Conservation (phyloP, 30 jellyfish, hydroid and myxozoan genomes). For the Mastigias papua region DNA sequence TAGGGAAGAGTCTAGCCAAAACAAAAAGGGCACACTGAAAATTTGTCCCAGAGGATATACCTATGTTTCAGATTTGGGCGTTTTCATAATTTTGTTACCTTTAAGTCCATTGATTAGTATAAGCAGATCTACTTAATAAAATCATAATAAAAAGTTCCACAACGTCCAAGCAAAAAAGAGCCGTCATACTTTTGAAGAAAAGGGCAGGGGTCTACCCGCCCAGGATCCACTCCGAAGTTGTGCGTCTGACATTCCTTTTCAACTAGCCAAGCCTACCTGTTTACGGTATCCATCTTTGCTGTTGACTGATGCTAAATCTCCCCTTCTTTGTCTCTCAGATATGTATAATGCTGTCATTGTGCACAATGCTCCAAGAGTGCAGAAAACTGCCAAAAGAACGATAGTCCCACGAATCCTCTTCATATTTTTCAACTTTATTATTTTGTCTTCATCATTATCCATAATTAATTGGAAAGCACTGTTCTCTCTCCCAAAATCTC, state of each 20-base stretch:
- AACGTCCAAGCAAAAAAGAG: no score
- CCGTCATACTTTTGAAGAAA: no score
- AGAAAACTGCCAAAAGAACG: neutral
- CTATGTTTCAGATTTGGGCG: no score
- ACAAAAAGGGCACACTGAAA: no score
- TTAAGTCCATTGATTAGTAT: no score
- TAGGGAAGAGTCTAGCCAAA: no score
- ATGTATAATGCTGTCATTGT: slow-evolving; percentile 69
- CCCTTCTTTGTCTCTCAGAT: slow-evolving; percentile 25
- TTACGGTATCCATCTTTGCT: neutral
- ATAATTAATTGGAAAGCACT: slow-evolving; percentile 49
- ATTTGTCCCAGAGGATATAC: no score
- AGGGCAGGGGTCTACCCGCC: no score
- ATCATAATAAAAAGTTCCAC: no score
- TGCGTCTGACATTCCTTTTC: neutral
- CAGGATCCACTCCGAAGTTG: no score
- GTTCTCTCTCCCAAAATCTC: slow-evolving; percentile 43
- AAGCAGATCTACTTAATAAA: no score
- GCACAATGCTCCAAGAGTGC: neutral
- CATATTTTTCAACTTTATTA: slow-evolving; percentile 1
- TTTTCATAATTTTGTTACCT: no score
- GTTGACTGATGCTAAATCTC: slow-evolving; percentile 4
- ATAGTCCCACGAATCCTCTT: neutral
- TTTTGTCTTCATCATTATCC: slow-evolving; percentile 14
- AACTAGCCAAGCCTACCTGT: neutral